A percentile compares a stretch with the other conserved stretches of the same genome.
Conservation (phyloP, 2,797 vertebrate species). For the Perodicticus potto region DNA sequence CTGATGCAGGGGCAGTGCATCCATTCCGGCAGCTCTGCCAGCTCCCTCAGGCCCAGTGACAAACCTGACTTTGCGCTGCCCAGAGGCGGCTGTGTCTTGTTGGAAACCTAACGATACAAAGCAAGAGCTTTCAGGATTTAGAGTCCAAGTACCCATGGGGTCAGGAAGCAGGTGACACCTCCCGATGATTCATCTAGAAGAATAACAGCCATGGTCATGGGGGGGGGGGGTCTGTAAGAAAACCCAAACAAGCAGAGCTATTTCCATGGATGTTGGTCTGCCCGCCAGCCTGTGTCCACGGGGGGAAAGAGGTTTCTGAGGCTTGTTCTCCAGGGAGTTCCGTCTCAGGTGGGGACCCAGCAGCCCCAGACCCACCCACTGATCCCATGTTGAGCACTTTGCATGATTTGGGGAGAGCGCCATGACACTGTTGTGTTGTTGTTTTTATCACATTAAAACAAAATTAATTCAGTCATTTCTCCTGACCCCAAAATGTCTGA, state of each 20-base stretch:
- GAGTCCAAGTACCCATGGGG: background rate
- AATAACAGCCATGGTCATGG: accelerated
- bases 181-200: background rate
- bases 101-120: accelerated
- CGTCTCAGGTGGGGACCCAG: background rate
- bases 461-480: slow-evolving; percentile 45
- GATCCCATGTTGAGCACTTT: background rate
- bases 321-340: background rate
- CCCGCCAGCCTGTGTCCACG: background rate
- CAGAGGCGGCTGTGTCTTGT: accelerated
- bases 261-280: background rate
- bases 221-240: background rate
- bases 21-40: accelerated
- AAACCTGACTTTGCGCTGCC: accelerated
- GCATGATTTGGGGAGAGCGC: too few relatives aligned
- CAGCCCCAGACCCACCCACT: background rate
- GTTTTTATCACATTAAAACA: slow-evolving; percentile 23
- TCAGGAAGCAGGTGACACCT: background rate
- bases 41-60: background rate
- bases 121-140: background rate
- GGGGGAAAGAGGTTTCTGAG: too few relatives aligned
- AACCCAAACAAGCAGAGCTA: accelerated
- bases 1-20: background rate
- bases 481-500: slow-evolving; percentile 49
- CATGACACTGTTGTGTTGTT: accelerated